These are phyloP conservation scores for Channa argus DNA, from an alignment of 2,113 vertebrate genomes.

Conservation along the genomic window DNA sequence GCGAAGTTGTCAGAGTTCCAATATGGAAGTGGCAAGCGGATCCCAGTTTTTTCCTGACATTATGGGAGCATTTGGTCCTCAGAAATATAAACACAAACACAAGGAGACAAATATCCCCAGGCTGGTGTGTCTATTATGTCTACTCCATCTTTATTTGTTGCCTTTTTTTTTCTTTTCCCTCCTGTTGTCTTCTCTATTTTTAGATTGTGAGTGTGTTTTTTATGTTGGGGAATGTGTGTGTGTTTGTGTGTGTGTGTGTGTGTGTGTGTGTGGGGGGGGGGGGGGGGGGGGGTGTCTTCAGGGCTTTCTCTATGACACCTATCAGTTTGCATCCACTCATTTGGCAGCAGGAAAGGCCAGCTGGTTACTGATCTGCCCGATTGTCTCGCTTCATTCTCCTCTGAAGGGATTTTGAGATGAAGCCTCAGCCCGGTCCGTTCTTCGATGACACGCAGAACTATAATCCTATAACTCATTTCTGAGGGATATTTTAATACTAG, in stretches of 20 bases:
- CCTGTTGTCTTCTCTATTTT: conserved; percentile 43
- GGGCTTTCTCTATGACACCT: conserved; percentile 64
- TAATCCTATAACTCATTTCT: conserved; percentile 46
- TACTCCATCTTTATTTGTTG: conserved; percentile 23
- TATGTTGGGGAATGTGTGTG: not conserved
- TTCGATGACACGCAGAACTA: conserved; percentile 25
- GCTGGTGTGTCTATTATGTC: conserved; percentile 1
- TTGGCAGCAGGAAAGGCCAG: conserved; percentile 48
- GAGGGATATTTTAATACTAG: conserved; percentile 37
- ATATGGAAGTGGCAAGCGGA: too few species aligned
- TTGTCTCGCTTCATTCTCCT: conserved; percentile 36
- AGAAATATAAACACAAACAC: not conserved
- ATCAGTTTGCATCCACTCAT: conserved; percentile 59
- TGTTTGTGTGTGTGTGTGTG: conserved; percentile 8
- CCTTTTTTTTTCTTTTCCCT: not conserved
- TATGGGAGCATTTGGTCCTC: too few species aligned
- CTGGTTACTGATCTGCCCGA: conserved; percentile 52
- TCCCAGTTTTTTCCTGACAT: too few species aligned
- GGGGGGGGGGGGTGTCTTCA: conserved; percentile 30
- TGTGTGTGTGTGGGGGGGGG: too few species aligned
- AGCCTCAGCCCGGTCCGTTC: conserved; percentile 14
- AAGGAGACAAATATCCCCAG: not conserved
- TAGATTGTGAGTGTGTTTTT: conserved; percentile 3
- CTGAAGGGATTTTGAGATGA: conserved; percentile 46
- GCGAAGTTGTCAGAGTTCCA: too few species aligned